phyloP scores from a whole-genome alignment of 2,113 vertebrate genomes.

The Cottus gobio region DNA sequence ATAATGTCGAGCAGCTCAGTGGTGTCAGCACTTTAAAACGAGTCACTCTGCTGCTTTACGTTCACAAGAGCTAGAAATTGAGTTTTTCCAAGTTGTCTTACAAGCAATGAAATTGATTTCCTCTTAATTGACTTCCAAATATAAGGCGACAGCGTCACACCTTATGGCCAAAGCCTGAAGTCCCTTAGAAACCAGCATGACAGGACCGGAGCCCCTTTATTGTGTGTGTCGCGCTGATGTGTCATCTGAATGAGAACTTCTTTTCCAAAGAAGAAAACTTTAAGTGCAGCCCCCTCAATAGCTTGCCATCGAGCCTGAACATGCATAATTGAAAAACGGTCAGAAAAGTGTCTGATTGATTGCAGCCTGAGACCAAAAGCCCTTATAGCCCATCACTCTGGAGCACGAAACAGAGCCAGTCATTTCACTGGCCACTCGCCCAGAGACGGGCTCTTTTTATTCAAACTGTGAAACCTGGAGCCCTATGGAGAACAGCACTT shows the following conservation, averaged over 20 bases:
- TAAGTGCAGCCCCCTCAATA: slow-evolving; percentile 26
- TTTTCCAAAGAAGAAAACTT: slow-evolving; percentile 46
- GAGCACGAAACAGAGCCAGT: slow-evolving; percentile 63
- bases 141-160: slow-evolving; percentile 1
- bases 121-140: slow-evolving; percentile 17
- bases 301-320: slow-evolving; percentile 40
- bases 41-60: slow-evolving; percentile 24
- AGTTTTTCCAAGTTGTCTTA: slow-evolving; percentile 6
- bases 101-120: slow-evolving; percentile 18
- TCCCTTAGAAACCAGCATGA: not conserved
- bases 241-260: slow-evolving; percentile 25
- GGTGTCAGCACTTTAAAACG: slow-evolving; percentile 28
- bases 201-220: not conserved
- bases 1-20: slow-evolving; percentile 38
- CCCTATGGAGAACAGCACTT: slow-evolving; percentile 60
- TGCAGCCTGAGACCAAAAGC: slow-evolving; percentile 61
- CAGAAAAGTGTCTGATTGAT: slow-evolving; percentile 72
- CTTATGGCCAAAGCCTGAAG: not conserved
- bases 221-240: slow-evolving; percentile 10
- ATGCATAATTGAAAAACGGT: slow-evolving; percentile 69
- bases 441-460: slow-evolving; percentile 66
- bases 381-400: slow-evolving; percentile 55
- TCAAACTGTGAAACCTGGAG: slow-evolving; percentile 62
- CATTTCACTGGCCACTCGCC: slow-evolving; percentile 69
- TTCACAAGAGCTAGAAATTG: slow-evolving; percentile 3